Conservation (phyloP, 1,140 invertebrate genomes). For the Drosophila funebris region DNA sequence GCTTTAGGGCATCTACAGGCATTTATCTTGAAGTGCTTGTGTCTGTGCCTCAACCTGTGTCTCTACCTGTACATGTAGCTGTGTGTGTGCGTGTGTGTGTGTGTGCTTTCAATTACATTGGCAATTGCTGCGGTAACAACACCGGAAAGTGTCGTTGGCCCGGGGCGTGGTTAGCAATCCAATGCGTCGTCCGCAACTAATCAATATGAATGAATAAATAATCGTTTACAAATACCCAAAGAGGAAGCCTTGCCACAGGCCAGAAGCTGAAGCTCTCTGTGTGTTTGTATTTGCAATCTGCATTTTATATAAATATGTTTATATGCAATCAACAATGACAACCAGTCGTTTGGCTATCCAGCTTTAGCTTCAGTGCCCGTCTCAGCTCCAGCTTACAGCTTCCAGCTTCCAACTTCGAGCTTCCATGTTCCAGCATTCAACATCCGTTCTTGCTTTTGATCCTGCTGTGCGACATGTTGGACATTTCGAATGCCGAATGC, state of each 20-base stretch:
- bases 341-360: constrained; percentile 13
- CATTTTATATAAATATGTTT: constrained; percentile 81
- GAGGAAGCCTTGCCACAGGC: not conserved
- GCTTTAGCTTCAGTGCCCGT: not conserved
- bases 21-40: constrained; percentile 48
- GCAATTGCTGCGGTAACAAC: constrained; percentile 74
- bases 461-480: constrained; percentile 53
- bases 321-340: constrained; percentile 73
- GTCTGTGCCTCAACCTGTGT: constrained; percentile 17
- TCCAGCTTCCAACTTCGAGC: not conserved
- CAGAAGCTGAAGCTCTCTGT: not conserved
- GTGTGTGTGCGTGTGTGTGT: constrained; percentile 25
- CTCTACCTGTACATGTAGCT: constrained; percentile 1
- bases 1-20: constrained; percentile 33
- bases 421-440: not conserved
- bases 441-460: constrained; percentile 17
- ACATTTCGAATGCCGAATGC: constrained; percentile 65
- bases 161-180: constrained; percentile 25
- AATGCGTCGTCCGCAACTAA: constrained; percentile 46
- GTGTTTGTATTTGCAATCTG: constrained; percentile 69
- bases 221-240: constrained; percentile 62
- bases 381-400: not conserved
- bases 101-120: constrained; percentile 75
- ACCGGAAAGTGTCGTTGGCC: constrained; percentile 41
- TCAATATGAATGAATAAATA: constrained; percentile 79